These are phyloP conservation scores for Rhagium mordax DNA, from an alignment of 2,888 invertebrate species.

Conservation along the genomic window DNA sequence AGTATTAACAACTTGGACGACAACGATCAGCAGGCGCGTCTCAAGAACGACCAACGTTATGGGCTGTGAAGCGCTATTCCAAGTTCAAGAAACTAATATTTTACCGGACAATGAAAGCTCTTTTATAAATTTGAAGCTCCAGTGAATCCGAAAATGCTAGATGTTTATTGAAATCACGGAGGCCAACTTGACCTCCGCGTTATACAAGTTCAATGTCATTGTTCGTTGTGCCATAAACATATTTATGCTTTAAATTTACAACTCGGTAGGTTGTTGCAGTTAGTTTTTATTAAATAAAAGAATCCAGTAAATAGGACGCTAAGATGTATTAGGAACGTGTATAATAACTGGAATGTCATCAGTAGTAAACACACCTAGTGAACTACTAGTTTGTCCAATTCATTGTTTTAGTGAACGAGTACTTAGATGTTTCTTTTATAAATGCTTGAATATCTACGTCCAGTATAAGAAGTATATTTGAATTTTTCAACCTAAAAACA, in stretches of 20 bases:
- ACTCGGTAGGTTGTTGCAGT: neutral
- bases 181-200: too few relatives aligned
- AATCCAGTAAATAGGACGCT: too few relatives aligned
- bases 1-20: neutral
- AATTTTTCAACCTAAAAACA: too few relatives aligned
- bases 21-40: neutral
- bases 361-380: too few relatives aligned
- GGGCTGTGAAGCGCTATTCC: neutral
- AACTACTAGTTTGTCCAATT: too few relatives aligned
- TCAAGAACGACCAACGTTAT: neutral
- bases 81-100: neutral
- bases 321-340: too few relatives aligned
- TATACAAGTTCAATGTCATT: neutral
- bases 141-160: neutral
- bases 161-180: neutral
- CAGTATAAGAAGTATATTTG: too few relatives aligned
- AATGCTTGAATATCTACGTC: too few relatives aligned
- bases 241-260: neutral
- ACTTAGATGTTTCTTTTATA: too few relatives aligned
- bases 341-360: too few relatives aligned
- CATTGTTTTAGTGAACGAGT: too few relatives aligned
- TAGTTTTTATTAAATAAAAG: neutral
- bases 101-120: neutral
- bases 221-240: neutral
- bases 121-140: neutral